phyloP scores from a whole-genome alignment of 2,888 invertebrate species.

The Punctoribates punctum region DNA sequence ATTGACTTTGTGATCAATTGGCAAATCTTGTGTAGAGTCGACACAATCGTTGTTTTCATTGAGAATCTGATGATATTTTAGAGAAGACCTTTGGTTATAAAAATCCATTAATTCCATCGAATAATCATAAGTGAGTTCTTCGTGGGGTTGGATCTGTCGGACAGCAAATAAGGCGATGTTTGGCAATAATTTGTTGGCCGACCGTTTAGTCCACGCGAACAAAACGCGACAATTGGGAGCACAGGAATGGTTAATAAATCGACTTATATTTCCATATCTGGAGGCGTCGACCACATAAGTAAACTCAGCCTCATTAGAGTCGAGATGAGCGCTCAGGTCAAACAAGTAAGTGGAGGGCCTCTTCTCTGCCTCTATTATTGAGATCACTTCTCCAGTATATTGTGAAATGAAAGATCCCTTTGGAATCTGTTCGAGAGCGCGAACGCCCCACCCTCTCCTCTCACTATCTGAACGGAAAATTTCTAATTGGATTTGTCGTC shows the following conservation, averaged over 20 bases:
- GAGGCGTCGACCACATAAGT: conserved; percentile 88
- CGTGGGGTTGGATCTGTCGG: conserved; percentile 71
- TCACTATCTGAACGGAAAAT: conserved; percentile 85
- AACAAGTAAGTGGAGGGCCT: conserved; percentile 78
- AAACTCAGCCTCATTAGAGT: conserved; percentile 58
- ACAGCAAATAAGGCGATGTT: conserved; percentile 80
- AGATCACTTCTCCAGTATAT: conserved; percentile 88
- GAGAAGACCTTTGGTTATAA: background rate
- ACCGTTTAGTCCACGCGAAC: conserved; percentile 77
- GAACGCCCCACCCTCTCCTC: conserved; percentile 85
- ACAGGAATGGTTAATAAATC: conserved; percentile 95
- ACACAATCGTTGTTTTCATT: background rate
- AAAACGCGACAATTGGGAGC: conserved; percentile 88
- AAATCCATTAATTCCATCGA: conserved; percentile 49
- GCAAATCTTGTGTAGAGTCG: background rate
- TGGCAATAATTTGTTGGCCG: conserved; percentile 80
- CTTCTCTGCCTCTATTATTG: conserved; percentile 80
- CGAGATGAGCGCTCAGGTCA: conserved; percentile 65
- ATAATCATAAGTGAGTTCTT: conserved; percentile 91
- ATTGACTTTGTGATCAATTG: background rate
- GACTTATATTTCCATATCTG: conserved; percentile 79
- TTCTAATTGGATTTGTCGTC: conserved; percentile 64
- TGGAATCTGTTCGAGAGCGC: conserved; percentile 63
- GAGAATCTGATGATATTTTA: background rate
- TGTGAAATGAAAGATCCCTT: conserved; percentile 83